Evolutionary conservation across 2,113 vertebrate genomes (phyloP), one percentile per base, ranked within the genome.

Genomic region (Antennarius striatus): DNA sequence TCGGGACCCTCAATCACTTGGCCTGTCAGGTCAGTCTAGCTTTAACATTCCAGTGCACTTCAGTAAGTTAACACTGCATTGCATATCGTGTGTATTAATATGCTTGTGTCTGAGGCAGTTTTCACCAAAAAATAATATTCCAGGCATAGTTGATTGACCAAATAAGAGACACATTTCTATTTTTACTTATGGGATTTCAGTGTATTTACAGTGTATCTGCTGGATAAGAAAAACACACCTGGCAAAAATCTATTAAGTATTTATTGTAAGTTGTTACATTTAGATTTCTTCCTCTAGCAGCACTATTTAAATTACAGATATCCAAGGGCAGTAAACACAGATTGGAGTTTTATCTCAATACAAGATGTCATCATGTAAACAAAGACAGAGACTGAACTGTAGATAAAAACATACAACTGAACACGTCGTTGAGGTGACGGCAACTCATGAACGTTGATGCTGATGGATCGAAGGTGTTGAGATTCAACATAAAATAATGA

Each of bases 221-320:
- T 11, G 52, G 22, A 32, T 12, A 8, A 78, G 81, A 88, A 22
- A 82, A 86, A 75, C 75, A 85, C 83, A 83, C 64, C 52, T 82
- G 81, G 65, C 73, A 85, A 90, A 88, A 91, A 86, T 91, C 88
- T 89, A 88, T 86, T 86, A 83, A 88, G 87, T 90, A 84, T 92
- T 92, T 92, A 92, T 92, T 91, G 74, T 90, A 83, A 87, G 80
- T 86, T 86, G 81, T 90, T 91, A 91, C 90, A 92, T 88, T 88
- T 81, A 91, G 64, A 84, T 87, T 86, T 88, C 68, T 86, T 82
- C 90, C 80, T 91, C 88, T 91, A 91, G 91, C 91, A 92, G 90
- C 90, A 90, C 87, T 86, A 90, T 88, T 90, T 90, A 79, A 91
- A 86, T 90, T 75, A 91, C 85, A 88, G 76, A 89, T 90, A 88